Evolutionary conservation across 2,888 invertebrate genomes (phyloP), one percentile per base, ranked within the genome.

Genomic region (Parnassius glacialis): DNA sequence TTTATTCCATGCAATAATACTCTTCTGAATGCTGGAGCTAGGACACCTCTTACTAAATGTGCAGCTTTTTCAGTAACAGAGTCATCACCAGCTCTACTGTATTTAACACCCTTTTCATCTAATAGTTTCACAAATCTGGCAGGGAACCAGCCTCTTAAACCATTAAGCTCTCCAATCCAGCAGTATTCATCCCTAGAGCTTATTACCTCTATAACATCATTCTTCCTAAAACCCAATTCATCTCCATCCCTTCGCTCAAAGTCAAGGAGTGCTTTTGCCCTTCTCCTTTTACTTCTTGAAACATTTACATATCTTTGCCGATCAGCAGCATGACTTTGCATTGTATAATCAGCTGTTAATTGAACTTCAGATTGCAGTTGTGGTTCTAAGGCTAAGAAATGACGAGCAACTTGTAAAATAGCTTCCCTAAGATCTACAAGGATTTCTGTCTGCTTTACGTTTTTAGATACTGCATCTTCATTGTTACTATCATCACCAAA

Each of bases 241-340:
- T 99, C 99, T 70, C 99, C 99, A 87, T 99, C 99, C 79, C 98
- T 96, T 68, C 99, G 93, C 86, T 99, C 99, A 92, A 99, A 99
- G 91, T 99, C 99, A 73, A 99, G 92, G 66, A 99, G 90, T 1
- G 99, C 99, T 87, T 99, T 98, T 3, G 99, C 99, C 69, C 99
- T 92, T 68, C 98, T 93, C 72, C 96, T 95, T 66, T 98, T 94
- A 72, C 96, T 96, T 73, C 96, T 93, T 2, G 97, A 96, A 0
- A 97, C 97, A 87, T 97, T 97, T n/a, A 98, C 95, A 82, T 98
- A 99, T 83, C 96, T 96, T 74, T 98, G 97, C 84, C 98, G 96
- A 84, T 99, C 99, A 74, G 95, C 95, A 44, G 97, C 94, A 89
- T 99, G 99, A 77, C 98, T 97, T 80, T 98, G 98, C 94, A 97